Percentiles rank a stretch among this genome's conserved stretches.
Evolutionary conservation across 1,140 invertebrate genomes (phyloP).

Genomic region (Eufriesea mexicana): DNA sequence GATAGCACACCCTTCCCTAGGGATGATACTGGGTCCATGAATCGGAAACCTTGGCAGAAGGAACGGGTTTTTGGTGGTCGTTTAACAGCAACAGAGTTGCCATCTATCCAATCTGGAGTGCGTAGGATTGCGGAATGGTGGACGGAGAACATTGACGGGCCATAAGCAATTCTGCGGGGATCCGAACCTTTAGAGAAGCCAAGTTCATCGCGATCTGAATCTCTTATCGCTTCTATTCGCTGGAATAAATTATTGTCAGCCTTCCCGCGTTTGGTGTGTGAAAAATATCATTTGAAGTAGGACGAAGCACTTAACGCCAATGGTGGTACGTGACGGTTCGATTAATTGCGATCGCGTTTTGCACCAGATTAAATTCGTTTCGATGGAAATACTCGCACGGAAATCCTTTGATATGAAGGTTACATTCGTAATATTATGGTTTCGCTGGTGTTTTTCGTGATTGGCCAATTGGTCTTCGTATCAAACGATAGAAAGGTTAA

Average conservation of each 20-base stretch:
- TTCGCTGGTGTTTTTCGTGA: too few species aligned
- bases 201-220: slow-evolving; percentile 12
- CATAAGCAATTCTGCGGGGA: slow-evolving; percentile 62
- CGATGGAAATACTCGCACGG: background rate
- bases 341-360: background rate
- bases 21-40: slow-evolving; percentile 2
- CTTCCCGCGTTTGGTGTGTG: background rate
- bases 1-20: slow-evolving; percentile 4
- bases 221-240: background rate
- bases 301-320: background rate
- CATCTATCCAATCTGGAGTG: slow-evolving; percentile 43
- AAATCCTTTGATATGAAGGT: background rate
- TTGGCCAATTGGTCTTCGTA: background rate
- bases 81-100: slow-evolving; percentile 39
- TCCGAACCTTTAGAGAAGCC: slow-evolving; percentile 39
- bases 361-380: too few species aligned
- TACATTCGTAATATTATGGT: background rate
- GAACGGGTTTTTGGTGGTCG: slow-evolving; percentile 28
- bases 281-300: background rate
- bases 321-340: background rate
- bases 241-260: slow-evolving; percentile 29
- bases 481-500: too few species aligned
- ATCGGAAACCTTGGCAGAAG: slow-evolving; percentile 17
- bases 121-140: slow-evolving; percentile 17
- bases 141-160: slow-evolving; percentile 56